A percentile compares a stretch with the other conserved stretches of the same genome.
Evolutionary conservation across 2,888 invertebrate genomes (phyloP).

Genomic region (Aleiodes leptofemur): DNA sequence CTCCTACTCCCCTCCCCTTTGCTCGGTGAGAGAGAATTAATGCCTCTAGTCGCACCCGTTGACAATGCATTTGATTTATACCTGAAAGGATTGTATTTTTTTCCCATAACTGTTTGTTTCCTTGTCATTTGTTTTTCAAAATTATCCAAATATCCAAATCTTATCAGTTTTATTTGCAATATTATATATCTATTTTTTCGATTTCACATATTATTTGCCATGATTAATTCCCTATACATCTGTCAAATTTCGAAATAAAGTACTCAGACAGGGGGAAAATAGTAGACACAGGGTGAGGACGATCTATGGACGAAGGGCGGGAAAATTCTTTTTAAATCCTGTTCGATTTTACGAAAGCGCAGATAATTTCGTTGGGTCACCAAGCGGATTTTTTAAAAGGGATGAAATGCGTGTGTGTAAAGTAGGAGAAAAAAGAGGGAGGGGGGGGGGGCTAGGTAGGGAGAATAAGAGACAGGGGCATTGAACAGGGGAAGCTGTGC

Average conservation of each 20-base stretch:
- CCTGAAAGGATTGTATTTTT: conserved; percentile 46
- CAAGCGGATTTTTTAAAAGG: conserved; percentile 47
- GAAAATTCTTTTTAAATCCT: conserved; percentile 27
- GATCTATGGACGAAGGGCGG: conserved; percentile 6
- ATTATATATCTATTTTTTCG: not conserved
- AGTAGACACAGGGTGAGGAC: not conserved
- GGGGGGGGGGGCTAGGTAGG: conserved; percentile 14
- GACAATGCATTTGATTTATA: conserved; percentile 71
- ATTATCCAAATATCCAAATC: conserved; percentile 46
- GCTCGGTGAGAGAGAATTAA: conserved; percentile 49
- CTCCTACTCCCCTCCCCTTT: conserved; percentile 46
- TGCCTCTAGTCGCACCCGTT: conserved; percentile 62
- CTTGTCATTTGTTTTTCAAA: conserved; percentile 60
- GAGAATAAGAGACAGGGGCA: conserved; percentile 51
- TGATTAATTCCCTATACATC: conserved; percentile 39
- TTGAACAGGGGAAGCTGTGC: conserved; percentile 59
- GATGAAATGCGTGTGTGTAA: not conserved
- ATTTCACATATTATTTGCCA: conserved; percentile 3
- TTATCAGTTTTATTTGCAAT: not conserved
- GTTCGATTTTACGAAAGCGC: conserved; percentile 48
- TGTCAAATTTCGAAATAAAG: conserved; percentile 21
- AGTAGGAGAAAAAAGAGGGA: conserved; percentile 17
- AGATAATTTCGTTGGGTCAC: conserved; percentile 49
- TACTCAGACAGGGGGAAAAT: conserved; percentile 17
- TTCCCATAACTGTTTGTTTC: not conserved